These are phyloP conservation scores for Aphelocoma coerulescens DNA, from an alignment of 2,113 vertebrate species.

Conservation along the genomic window DNA sequence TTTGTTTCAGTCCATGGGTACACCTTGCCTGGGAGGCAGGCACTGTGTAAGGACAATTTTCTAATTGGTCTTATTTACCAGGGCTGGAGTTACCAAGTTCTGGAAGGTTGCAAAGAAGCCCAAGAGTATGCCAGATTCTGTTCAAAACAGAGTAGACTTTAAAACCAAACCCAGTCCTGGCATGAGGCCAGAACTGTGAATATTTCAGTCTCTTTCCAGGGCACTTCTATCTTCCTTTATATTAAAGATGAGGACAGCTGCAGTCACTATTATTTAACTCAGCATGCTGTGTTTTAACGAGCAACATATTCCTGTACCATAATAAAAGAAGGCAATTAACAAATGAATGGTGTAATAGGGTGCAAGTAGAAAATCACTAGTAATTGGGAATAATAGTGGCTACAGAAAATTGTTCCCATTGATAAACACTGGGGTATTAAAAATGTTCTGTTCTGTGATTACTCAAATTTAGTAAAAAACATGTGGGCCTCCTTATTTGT, in stretches of 20 bases:
- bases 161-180: background rate
- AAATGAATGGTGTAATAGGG: background rate
- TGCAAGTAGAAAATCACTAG: slow-evolving; percentile 38
- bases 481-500: background rate
- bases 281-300: slow-evolving; percentile 21
- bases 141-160: background rate
- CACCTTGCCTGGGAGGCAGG: background rate
- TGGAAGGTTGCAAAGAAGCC: background rate
- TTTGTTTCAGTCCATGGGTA: background rate
- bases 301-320: background rate
- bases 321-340: slow-evolving; percentile 3
- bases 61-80: background rate
- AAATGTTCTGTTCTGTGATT: background rate
- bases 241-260: background rate
- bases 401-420: slow-evolving; percentile 11
- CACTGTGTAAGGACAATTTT: background rate
- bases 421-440: background rate
- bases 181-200: background rate
- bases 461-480: background rate
- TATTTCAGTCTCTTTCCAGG: background rate
- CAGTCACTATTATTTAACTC: background rate
- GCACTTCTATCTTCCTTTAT: background rate
- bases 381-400: slow-evolving; percentile 29
- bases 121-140: background rate
- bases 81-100: background rate